phyloP scores from a whole-genome alignment of 2,888 invertebrate genomes.

The Cantharis rustica region DNA sequence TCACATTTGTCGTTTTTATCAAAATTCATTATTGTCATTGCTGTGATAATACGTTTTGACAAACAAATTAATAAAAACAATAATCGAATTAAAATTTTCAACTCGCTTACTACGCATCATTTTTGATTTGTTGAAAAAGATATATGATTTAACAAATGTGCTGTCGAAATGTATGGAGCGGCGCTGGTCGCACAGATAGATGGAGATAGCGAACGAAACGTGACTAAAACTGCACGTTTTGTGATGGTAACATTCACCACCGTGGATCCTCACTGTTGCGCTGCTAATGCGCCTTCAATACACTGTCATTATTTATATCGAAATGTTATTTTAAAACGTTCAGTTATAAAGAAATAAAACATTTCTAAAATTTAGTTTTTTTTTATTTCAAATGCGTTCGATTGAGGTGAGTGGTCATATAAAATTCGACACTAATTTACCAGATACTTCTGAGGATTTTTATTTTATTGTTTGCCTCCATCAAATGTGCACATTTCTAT shows the following conservation, averaged over 20 bases:
- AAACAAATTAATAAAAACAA: constrained; percentile 25
- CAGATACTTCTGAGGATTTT: neutral
- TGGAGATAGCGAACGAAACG: neutral
- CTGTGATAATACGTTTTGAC: constrained; percentile 26
- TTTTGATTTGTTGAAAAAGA: constrained; percentile 3
- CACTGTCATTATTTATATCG: constrained; percentile 52
- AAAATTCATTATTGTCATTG: constrained; percentile 37
- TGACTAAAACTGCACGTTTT: constrained; percentile 12
- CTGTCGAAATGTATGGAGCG: constrained; percentile 26
- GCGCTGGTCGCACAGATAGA: constrained; percentile 7
- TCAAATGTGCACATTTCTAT: neutral
- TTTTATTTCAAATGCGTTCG: neutral
- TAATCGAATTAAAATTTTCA: constrained; percentile 14
- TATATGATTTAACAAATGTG: constrained; percentile 29
- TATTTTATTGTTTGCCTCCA: neutral
- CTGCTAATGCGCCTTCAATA: constrained; percentile 38
- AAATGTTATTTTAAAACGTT: constrained; percentile 55
- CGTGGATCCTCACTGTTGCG: constrained; percentile 37
- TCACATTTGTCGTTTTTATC: constrained; percentile 43
- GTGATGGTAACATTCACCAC: constrained; percentile 39
- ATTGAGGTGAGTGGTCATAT: too few relatives aligned
- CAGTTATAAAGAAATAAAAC: constrained; percentile 53
- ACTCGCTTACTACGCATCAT: neutral
- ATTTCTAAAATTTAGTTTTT: constrained; percentile 49
- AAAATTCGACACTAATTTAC: too few relatives aligned